Evolutionary conservation across 2,113 vertebrate species (phyloP).

Genomic region (Callospermophilus lateralis): DNA sequence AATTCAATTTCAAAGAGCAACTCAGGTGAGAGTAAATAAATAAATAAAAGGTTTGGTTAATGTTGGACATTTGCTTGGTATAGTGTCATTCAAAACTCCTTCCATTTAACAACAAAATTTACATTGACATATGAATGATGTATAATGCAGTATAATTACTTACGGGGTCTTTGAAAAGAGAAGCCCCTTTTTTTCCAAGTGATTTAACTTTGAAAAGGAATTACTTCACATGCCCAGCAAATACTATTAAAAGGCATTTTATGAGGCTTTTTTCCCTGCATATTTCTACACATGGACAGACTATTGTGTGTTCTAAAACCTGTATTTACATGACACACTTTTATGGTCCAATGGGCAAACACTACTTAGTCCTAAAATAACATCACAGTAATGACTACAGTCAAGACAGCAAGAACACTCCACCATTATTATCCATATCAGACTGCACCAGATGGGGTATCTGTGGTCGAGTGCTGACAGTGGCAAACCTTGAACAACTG

Average conservation of each 20-base stretch:
- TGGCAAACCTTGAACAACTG: not conserved
- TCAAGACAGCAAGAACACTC: slow-evolving; percentile 83
- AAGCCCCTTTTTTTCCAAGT: slow-evolving; percentile 78
- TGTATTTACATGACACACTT: slow-evolving; percentile 85
- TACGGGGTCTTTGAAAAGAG: slow-evolving; percentile 79
- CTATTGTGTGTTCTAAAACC: slow-evolving; percentile 84
- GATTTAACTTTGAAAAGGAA: slow-evolving; percentile 83
- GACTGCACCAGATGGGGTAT: slow-evolving; percentile 75
- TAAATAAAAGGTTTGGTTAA: slow-evolving; percentile 82
- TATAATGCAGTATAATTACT: slow-evolving; percentile 81
- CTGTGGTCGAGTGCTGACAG: slow-evolving; percentile 44
- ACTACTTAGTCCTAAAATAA: slow-evolving; percentile 84
- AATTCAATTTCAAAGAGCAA: slow-evolving; percentile 77
- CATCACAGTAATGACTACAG: slow-evolving; percentile 83
- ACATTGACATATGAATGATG: slow-evolving; percentile 79
- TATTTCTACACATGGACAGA: slow-evolving; percentile 79
- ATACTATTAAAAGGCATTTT: slow-evolving; percentile 81
- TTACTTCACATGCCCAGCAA: slow-evolving; percentile 77
- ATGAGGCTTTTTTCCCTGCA: slow-evolving; percentile 63
- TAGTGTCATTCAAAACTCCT: slow-evolving; percentile 72
- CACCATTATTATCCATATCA: slow-evolving; percentile 83
- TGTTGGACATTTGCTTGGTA: slow-evolving; percentile 69
- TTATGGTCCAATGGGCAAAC: slow-evolving; percentile 84
- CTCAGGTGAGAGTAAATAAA: slow-evolving; percentile 84
- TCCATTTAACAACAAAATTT: slow-evolving; percentile 78